These are phyloP conservation scores for Gymnothorax javanicus DNA, from an alignment of 2,797 vertebrate species.

Conservation along the genomic window DNA sequence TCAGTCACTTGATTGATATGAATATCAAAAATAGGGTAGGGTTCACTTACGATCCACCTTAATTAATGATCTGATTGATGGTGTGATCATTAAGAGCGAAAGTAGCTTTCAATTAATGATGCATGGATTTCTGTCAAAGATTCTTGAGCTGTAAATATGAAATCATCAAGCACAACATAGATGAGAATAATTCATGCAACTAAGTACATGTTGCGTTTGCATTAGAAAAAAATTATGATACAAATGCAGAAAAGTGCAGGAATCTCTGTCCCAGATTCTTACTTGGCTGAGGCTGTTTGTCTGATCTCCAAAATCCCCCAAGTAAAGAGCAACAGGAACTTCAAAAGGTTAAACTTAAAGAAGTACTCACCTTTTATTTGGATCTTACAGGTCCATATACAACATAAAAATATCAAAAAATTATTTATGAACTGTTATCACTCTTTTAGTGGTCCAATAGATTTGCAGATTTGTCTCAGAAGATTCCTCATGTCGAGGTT, in stretches of 20 bases:
- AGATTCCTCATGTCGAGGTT: neutral
- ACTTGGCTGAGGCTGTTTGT: neutral
- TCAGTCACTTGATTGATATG: neutral
- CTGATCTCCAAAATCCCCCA: neutral
- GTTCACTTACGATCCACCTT: neutral
- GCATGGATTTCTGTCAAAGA: neutral
- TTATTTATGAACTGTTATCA: slow-evolving; percentile 21
- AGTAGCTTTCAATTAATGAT: neutral
- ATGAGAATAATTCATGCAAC: neutral
- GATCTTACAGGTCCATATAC: slow-evolving; percentile 2
- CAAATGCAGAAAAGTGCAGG: neutral
- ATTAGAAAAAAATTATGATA: neutral
- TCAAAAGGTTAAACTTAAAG: neutral
- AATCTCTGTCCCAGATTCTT: neutral
- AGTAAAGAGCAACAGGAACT: neutral
- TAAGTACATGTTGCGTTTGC: neutral
- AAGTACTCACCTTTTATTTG: slow-evolving; percentile 26
- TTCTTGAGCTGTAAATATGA: neutral
- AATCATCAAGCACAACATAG: neutral
- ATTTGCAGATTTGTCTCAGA: neutral
- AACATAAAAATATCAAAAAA: neutral
- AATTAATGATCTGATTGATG: neutral
- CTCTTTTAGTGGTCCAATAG: neutral
- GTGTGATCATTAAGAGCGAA: neutral
- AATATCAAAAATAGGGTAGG: neutral